Percentiles rank a stretch among this genome's conserved stretches.
phyloP scores from a whole-genome alignment of 2,797 vertebrate species.

The Podarcis lilfordi region DNA sequence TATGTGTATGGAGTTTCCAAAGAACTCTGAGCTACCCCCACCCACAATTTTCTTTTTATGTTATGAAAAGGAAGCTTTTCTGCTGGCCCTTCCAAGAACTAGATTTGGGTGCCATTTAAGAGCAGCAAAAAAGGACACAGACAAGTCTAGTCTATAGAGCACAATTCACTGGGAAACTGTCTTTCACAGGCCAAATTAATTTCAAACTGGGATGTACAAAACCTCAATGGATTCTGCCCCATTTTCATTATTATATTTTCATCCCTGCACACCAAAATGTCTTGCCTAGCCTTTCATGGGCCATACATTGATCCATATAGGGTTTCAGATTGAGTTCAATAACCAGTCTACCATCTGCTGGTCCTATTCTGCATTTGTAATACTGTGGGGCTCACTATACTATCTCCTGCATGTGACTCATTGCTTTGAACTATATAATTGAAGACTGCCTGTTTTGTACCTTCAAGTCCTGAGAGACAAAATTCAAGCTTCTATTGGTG shows the following conservation, averaged over 20 bases:
- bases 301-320: neutral
- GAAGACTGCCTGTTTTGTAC: slow-evolving; percentile 47
- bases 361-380: neutral
- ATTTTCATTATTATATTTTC: neutral
- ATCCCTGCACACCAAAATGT: neutral
- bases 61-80: neutral
- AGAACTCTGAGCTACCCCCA: neutral
- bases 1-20: neutral
- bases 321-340: neutral
- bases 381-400: neutral
- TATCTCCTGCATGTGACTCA: neutral
- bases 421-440: neutral
- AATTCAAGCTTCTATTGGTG: slow-evolving; percentile 53
- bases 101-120: neutral
- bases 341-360: neutral
- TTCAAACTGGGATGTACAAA: neutral
- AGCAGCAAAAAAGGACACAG: neutral
- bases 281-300: neutral
- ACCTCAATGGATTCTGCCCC: neutral
- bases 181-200: neutral
- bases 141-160: neutral
- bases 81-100: too few relatives aligned
- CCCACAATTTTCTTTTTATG: neutral
- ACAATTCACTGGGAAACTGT: neutral
- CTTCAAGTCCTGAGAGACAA: slow-evolving; percentile 44